Evolutionary conservation across 2,888 invertebrate genomes (phyloP).

Genomic region (Mesorhabditis belari): DNA sequence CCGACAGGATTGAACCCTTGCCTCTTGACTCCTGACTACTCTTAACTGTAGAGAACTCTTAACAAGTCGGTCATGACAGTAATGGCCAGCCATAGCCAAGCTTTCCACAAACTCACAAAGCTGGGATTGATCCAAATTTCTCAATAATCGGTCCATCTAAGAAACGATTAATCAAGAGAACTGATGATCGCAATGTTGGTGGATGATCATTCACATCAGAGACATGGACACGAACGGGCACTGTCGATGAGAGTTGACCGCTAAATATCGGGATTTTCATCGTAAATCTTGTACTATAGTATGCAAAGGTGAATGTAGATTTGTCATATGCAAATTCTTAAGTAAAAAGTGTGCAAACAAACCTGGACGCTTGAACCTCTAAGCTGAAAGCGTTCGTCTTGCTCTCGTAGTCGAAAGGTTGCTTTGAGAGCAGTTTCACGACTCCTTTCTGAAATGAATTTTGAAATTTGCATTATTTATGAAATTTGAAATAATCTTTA

Average conservation of each 20-base stretch:
- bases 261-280: too few relatives aligned
- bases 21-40: neutral
- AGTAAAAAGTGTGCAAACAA: neutral
- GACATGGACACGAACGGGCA: slow-evolving; percentile 45
- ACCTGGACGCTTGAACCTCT: slow-evolving; percentile 69
- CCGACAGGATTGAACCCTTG: too few relatives aligned
- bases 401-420: slow-evolving; percentile 92
- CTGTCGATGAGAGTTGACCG: slow-evolving; percentile 48
- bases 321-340: neutral
- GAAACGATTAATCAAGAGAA: slow-evolving; percentile 65
- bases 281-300: neutral
- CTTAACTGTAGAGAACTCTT: neutral
- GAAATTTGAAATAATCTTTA: neutral
- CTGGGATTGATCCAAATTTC: slow-evolving; percentile 42
- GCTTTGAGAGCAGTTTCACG: slow-evolving; percentile 76
- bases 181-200: slow-evolving; percentile 82
- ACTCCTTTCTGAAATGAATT: slow-evolving; percentile 59
- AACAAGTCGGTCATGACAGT: too few relatives aligned
- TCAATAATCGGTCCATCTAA: slow-evolving; percentile 16
- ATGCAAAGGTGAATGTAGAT: neutral
- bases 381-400: slow-evolving; percentile 77
- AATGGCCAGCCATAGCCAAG: neutral
- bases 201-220: slow-evolving; percentile 76
- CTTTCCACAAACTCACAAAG: slow-evolving; percentile 31
- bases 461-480: neutral